These are phyloP conservation scores for Sebastiscus albofasciatus DNA, from an alignment of 2,797 vertebrate genomes.

Conservation along the genomic window DNA sequence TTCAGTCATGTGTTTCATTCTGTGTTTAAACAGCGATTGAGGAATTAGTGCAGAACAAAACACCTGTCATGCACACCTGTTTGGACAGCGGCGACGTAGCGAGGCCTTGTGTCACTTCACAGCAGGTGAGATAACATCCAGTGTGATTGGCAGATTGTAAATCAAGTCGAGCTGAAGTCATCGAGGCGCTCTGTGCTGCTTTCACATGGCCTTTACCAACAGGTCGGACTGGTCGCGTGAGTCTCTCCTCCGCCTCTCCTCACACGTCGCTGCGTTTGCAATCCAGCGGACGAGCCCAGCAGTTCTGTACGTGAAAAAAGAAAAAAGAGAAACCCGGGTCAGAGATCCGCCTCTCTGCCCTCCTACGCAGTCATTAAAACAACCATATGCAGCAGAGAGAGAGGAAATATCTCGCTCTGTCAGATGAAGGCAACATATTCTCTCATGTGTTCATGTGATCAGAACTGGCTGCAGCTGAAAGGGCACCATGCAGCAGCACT, in stretches of 20 bases:
- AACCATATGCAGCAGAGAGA: slow-evolving; percentile 21
- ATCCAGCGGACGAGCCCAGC: slow-evolving; percentile 11
- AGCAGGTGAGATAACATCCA: slow-evolving; percentile 1
- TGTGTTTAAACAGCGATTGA: slow-evolving; percentile 30
- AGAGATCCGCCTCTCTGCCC: slow-evolving; percentile 45
- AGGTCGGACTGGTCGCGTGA: slow-evolving; percentile 61
- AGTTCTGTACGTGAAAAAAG: slow-evolving; percentile 25
- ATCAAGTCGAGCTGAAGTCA: slow-evolving; percentile 15
- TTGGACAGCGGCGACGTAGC: background rate
- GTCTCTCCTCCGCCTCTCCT: slow-evolving; percentile 31
- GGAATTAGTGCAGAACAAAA: background rate
- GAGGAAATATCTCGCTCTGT: slow-evolving; percentile 1
- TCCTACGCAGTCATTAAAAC: slow-evolving; percentile 73
- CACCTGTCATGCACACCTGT: background rate
- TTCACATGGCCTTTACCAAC: slow-evolving; percentile 28
- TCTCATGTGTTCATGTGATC: slow-evolving; percentile 24
- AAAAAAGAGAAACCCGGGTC: slow-evolving; percentile 41
- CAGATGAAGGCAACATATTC: slow-evolving; percentile 20
- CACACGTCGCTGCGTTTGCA: slow-evolving; percentile 40
- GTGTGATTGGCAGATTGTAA: slow-evolving; percentile 42
- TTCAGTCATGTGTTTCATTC: background rate
- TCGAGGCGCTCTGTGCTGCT: background rate
- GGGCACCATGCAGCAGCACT: background rate
- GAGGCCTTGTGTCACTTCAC: background rate
- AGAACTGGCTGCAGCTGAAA: slow-evolving; percentile 27